Evolutionary conservation across 2,888 invertebrate species (phyloP), one percentile per base, ranked within the genome.

Genomic region (Pedicia rivosa): DNA sequence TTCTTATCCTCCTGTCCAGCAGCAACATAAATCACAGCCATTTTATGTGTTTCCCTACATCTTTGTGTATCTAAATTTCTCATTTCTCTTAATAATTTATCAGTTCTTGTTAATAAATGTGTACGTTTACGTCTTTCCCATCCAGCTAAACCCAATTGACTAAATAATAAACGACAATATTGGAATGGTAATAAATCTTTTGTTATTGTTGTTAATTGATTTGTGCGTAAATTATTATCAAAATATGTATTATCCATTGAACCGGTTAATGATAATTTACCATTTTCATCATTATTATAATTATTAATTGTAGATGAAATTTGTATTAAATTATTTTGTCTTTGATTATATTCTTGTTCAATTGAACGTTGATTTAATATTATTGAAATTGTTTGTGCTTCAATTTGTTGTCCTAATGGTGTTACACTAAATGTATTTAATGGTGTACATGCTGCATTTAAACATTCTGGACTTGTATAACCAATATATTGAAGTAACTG

Each of bases 1-100:
- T 81, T 82, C 51, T 97, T 91, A 48, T 92, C 90, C 60, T 97
- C 95, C 56, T 98, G 98, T 0, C 95, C 95, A 32, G 81, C 80
- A n/a, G 82, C 91, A 13, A 98, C 95, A 62, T 94, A 98, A 50
- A 98, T 90, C 33, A 99, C 90, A 13, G 97, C 98, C 49, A 94
- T 79, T 64, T 95, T 94, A 62, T 94, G 92, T 2, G 90, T 88
- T 57, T 92, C 91, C 9, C 92, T 70, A 48, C 88, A 92, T 58
- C 76, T 70, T 49, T 92, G 92, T 40, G 78, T 74, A 56, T 98
- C 98, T 29, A 98, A 68, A 62, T 98, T 92, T 42, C 90, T 72
- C 40, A 98, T 59, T 56, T 95, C 94, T 10, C 95, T 66, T 41
- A 94, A 61, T 44, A 97, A 66, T 38, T 91, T 79, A 49, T 94